Base-by-base conservation (phyloP, 2,113 vertebrate genomes). In the Coregonus clupeaformis region DNA sequence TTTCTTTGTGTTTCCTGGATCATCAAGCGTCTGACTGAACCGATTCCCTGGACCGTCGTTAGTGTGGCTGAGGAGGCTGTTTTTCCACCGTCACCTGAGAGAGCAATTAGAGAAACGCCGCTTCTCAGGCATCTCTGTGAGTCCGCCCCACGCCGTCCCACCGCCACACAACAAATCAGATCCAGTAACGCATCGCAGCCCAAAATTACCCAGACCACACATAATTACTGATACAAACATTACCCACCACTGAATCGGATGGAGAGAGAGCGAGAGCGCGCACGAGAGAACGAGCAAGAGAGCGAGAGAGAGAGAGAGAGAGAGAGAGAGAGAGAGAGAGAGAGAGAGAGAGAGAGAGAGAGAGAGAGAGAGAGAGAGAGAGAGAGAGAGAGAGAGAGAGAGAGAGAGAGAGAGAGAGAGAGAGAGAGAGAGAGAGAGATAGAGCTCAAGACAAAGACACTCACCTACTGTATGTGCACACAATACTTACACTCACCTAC, bases 61-160 rank as follows among this genome's bases (percentile, higher is more conserved):
- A 72, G 42, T 25, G 29, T 77, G 20, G 22, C 3, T 22, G 47
- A 72, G 45, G 18, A 74, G 63, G 73, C 25, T 36, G 64, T 72
- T 72, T 72, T 72, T 42, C 30, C 22, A 49, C 9, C 59, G 6
- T 42, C 22, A 5, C 68, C 25, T 45, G 68, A 70, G 47, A 69
- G 72, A 63, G 65, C 71, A 78, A 78, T 78, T 73, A 73, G 24
- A 30, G 42, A n/a, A n/a, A 20, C 16, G 45, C 65, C 22, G 59
- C 64, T 29, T 55, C 63, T 29, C 24, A 14, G 27, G 63, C 13
- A 22, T 1, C 36, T 42, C 52, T 55, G 14, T 18, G 52, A 55
- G 52, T 55, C 52, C 7, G 9, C 6, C 57, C n/a, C n/a, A 60
- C 4, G 14, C 12, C 20, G 22, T 60, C 5, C 18, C n/a, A 6